A percentile compares a stretch with the other conserved stretches of the same genome.
Conservation (phyloP, 2,113 vertebrate genomes). For the Shinisaurus crocodilurus region DNA sequence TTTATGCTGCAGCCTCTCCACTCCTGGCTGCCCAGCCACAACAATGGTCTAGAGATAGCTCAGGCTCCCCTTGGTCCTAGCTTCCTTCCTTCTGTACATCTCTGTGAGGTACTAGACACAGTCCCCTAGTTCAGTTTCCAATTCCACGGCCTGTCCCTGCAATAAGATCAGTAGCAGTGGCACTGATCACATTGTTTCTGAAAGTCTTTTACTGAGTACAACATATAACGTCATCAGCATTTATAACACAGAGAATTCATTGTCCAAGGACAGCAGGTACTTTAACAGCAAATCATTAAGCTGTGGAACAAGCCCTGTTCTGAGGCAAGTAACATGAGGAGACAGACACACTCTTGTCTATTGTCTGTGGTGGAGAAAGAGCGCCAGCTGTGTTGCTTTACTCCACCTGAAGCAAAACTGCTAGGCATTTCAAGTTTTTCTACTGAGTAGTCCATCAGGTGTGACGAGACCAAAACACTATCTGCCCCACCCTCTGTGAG, state of each 20-base stretch:
- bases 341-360: background rate
- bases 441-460: slow-evolving; percentile 67
- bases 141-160: background rate
- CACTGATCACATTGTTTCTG: background rate
- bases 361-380: slow-evolving; percentile 45
- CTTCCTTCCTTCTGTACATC: background rate
- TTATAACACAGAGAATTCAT: slow-evolving; percentile 26
- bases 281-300: slow-evolving; percentile 18
- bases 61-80: no score
- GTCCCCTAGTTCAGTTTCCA: background rate
- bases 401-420: slow-evolving; percentile 60
- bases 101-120: background rate
- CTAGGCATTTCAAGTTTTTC: slow-evolving; percentile 68
- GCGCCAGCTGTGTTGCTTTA: background rate
- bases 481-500: slow-evolving; percentile 69
- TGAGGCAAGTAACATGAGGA: slow-evolving; percentile 24
- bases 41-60: no score
- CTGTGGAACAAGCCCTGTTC: slow-evolving; percentile 7
- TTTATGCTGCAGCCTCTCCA: background rate
- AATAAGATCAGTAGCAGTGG: background rate
- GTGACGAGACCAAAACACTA: slow-evolving; percentile 44
- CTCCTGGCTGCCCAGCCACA: no score
- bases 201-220: background rate
- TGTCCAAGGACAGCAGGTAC: slow-evolving; percentile 24
- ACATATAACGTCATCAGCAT: background rate